Conservation (phyloP, 2,113 vertebrate species). For the Cacatua alba region DNA sequence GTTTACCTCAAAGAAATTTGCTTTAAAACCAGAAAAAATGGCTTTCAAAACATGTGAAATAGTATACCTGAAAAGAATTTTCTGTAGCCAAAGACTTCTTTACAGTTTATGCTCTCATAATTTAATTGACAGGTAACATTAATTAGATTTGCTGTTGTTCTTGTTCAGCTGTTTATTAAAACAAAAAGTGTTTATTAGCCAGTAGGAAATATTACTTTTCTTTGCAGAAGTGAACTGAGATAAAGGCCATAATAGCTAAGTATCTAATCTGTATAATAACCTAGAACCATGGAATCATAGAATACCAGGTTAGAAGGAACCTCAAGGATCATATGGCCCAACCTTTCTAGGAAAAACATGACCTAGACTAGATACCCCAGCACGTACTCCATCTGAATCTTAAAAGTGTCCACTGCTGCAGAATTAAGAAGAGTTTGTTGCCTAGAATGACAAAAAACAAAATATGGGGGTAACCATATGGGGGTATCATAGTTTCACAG, state of each 20-base stretch:
- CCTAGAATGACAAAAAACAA: neutral
- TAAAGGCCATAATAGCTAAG: neutral
- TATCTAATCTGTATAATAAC: neutral
- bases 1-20: neutral
- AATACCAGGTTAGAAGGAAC: neutral
- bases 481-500: neutral
- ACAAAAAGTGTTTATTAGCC: neutral
- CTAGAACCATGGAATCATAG: neutral
- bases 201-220: neutral
- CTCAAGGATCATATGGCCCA: neutral
- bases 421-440: neutral
- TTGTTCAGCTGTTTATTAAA: neutral
- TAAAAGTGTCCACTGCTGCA: neutral
- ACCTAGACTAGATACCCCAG: neutral
- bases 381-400: neutral
- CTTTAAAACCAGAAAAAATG: neutral
- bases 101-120: neutral
- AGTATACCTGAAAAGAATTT: neutral
- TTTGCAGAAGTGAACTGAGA: neutral
- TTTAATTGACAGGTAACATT: neutral
- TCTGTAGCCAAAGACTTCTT: neutral
- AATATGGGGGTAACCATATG: neutral
- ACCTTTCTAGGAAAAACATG: neutral
- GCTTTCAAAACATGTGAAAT: neutral
- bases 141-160: neutral